Evolutionary conservation across 2,113 vertebrate genomes (phyloP).

Genomic region (Dicrurus megarhynchus): DNA sequence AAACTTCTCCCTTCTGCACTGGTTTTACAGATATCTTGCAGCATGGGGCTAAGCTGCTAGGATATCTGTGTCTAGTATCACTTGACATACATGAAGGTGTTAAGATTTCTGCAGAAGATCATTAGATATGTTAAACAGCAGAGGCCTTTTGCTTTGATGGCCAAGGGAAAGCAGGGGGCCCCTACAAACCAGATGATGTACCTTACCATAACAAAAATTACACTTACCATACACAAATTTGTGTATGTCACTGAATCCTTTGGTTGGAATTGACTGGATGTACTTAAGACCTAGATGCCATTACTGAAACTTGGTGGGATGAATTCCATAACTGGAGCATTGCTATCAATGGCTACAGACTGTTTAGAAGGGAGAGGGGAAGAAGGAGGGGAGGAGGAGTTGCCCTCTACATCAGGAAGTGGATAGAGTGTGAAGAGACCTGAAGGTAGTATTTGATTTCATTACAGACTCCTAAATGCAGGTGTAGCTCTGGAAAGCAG

Average conservation of each 20-base stretch:
- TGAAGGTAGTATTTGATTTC: background rate
- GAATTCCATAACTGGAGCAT: background rate
- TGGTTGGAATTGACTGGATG: background rate
- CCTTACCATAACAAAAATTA: background rate
- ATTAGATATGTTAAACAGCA: background rate
- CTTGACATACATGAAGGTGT: background rate
- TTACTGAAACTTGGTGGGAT: background rate
- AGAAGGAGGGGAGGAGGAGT: accelerated
- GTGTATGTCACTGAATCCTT: background rate
- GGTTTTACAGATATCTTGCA: background rate
- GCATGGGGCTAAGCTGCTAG: background rate
- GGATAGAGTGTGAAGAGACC: background rate
- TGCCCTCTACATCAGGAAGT: background rate
- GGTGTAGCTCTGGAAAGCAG: accelerated
- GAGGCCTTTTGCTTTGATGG: background rate
- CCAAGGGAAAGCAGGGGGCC: background rate
- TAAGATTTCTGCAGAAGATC: background rate
- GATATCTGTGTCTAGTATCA: background rate
- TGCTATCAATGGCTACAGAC: background rate
- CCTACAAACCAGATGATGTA: background rate
- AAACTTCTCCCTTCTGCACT: background rate
- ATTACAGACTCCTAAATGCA: background rate
- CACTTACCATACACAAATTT: too few species aligned
- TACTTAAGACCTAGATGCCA: background rate
- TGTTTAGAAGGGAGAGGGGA: background rate